Conservation (phyloP, 2,797 vertebrate genomes). For the Chloroceryle amazona region DNA sequence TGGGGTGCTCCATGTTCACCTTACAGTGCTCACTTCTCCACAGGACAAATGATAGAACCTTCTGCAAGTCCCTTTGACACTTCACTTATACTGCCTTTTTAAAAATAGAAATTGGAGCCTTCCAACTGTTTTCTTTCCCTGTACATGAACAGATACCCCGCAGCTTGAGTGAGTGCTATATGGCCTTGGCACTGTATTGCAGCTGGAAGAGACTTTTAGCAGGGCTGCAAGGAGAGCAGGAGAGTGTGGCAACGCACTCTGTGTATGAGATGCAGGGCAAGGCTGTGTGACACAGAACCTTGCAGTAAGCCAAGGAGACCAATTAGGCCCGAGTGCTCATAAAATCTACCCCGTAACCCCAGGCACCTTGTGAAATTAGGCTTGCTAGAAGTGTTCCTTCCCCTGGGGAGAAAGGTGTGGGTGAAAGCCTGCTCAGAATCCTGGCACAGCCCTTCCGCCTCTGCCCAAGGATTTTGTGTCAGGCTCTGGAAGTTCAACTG, state of each 20-base stretch:
- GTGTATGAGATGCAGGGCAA: not conserved
- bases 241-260: not conserved
- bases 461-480: not conserved
- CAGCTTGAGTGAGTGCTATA: fast-evolving
- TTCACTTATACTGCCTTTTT: not conserved
- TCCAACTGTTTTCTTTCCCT: not conserved
- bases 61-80: not conserved
- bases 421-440: not conserved
- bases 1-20: not conserved
- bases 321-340: not conserved
- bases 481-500: not conserved
- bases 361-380: not conserved
- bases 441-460: not conserved
- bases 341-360: not conserved
- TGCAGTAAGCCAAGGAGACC: not conserved
- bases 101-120: not conserved
- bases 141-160: not conserved
- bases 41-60: fast-evolving
- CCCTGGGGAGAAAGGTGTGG: not conserved
- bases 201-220: not conserved
- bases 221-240: not conserved
- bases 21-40: not conserved
- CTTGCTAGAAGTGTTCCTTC: not conserved
- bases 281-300: not conserved
- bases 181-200: not conserved